Evolutionary conservation across 2,113 vertebrate genomes (phyloP), one percentile per base, ranked within the genome.

Genomic region (Calonectris borealis): DNA sequence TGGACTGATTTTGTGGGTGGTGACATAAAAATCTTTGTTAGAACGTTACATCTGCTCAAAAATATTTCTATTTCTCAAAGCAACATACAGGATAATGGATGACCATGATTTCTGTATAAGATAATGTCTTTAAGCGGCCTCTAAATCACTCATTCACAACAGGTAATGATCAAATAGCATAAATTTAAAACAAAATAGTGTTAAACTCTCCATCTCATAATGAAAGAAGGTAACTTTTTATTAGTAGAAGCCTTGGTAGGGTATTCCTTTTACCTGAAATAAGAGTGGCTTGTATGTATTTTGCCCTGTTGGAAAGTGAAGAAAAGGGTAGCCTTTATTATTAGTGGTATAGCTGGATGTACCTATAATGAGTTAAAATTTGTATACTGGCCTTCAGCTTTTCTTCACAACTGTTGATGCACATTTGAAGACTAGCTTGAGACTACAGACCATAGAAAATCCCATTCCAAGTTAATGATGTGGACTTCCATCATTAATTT

Each of bases 401-500:
- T 94, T 78, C 46, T 70, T 93, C 48, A 60, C 21, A 71, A 19
- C 32, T 79, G 79, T 6, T 75, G 83, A 51, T 60, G 52, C 14
- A 16, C 24, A 11, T 78, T 86, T 91, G 68, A 84, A 91, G 81
- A 71, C 42, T 55, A 76, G 7, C 26, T 86, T 55, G 61, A 90
- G 42, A 69, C 25, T 83, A 62, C 14, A 86, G 46, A 66, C 17
- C 51, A 16, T 44, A 86, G 80, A 88, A 95, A 89, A 95, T 79
- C 46, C 44, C 60, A 84, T 78, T 91, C 42, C 29, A 89, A 81
- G 51, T 75, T 75, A 93, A 86, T 46, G n/a, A 57, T 86, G 55
- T 71, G n/a, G 48, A 57, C 89, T 94, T 89, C 48, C 86, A 78
- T 55, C 51, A 70, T 75, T 91, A 92, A 88, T 86, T 93, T 92